phyloP scores from a whole-genome alignment of 92 coral and sea anemone species.

The Galaxea fascicularis region DNA sequence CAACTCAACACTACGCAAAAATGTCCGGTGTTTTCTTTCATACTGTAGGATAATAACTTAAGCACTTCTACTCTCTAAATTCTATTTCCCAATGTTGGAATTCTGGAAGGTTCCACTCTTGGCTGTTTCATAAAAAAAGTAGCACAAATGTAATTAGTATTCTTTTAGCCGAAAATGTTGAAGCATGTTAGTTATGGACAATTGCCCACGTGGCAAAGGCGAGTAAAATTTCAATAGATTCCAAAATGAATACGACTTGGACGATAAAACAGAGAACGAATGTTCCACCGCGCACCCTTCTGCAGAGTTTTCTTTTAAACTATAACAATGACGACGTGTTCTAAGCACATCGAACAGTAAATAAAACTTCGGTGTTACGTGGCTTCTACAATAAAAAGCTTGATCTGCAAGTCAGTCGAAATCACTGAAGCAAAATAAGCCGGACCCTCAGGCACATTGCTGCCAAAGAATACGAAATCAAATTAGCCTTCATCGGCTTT shows the following conservation, averaged over 20 bases:
- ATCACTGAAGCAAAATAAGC: background rate
- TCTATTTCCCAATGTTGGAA: too few relatives aligned
- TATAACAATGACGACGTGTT: background rate
- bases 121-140: background rate
- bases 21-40: background rate
- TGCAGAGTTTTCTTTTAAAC: background rate
- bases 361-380: background rate
- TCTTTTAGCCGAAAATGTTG: background rate
- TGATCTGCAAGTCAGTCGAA: background rate
- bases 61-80: too few relatives aligned
- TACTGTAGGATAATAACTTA: too few relatives aligned
- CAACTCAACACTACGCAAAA: background rate
- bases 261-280: background rate
- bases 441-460: slow-evolving; percentile 18
- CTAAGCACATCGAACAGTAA: background rate
- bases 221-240: slow-evolving; percentile 13
- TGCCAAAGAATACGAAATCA: slow-evolving; percentile 10
- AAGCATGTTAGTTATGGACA: slow-evolving; percentile 31
- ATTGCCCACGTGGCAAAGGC: slow-evolving; percentile 35
- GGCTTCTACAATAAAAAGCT: background rate
- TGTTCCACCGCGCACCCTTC: background rate
- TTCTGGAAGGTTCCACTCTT: too few relatives aligned
- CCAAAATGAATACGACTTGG: background rate
- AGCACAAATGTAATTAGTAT: slow-evolving; percentile 18
- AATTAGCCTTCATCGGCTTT: background rate